Conservation (phyloP, 2,113 vertebrate species). For the Apeltes quadracus region DNA sequence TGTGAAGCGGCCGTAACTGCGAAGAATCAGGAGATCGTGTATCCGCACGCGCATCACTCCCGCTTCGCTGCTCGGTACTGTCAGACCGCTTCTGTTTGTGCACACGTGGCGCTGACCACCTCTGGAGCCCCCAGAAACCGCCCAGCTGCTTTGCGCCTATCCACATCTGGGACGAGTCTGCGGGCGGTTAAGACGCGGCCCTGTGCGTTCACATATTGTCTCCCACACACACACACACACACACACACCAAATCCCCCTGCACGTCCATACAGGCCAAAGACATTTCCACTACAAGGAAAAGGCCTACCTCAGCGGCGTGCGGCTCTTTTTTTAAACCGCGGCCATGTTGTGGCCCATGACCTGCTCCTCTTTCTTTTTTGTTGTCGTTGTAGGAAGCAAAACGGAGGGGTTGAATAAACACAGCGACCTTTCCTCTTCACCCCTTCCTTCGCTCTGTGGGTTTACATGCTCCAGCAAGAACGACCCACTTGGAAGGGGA, state of each 20-base stretch:
- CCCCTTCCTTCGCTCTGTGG: constrained; percentile 17
- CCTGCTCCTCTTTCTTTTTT: constrained; percentile 17
- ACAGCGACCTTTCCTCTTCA: constrained; percentile 25
- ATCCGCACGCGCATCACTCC: background rate
- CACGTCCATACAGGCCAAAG: constrained; percentile 63
- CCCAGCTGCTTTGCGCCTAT: constrained; percentile 67
- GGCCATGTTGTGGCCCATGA: constrained; percentile 57
- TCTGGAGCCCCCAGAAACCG: constrained; percentile 47
- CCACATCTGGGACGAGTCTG: constrained; percentile 74
- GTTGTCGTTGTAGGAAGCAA: constrained; percentile 30
- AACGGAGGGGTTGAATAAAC: constrained; percentile 48
- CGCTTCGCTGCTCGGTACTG: constrained; percentile 15
- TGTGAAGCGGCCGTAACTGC: background rate
- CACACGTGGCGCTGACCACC: constrained; percentile 53
- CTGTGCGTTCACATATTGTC: constrained; percentile 9
- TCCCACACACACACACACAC: constrained; percentile 43
- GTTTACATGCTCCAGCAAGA: constrained; percentile 41
- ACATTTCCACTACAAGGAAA: constrained; percentile 54
- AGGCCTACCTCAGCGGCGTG: constrained; percentile 60
- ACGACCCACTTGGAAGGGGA: constrained; percentile 68
- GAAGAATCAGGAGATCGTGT: background rate
- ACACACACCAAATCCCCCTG: constrained; percentile 54
- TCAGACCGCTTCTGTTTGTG: constrained; percentile 56
- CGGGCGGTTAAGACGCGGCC: constrained; percentile 42
- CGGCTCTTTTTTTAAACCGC: constrained; percentile 62